These are phyloP conservation scores for Hemistola chrysoprasaria DNA, from an alignment of 2,888 invertebrate genomes.

Conservation along the genomic window DNA sequence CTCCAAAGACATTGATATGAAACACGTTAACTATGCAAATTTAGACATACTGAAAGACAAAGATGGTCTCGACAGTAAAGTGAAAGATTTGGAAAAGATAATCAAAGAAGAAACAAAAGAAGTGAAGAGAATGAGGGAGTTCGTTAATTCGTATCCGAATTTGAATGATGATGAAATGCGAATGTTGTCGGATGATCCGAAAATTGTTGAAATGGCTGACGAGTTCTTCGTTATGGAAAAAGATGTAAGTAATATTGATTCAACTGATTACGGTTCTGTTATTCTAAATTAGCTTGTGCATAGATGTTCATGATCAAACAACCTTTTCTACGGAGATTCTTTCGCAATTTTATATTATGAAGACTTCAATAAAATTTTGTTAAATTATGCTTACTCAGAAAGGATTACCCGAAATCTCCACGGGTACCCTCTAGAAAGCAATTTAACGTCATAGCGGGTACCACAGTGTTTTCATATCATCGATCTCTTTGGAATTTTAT, in stretches of 20 bases:
- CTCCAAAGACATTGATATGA: slow-evolving; percentile 8
- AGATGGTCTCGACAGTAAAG: slow-evolving; percentile 29
- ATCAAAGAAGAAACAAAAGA: slow-evolving; percentile 26
- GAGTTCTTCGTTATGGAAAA: slow-evolving; percentile 61
- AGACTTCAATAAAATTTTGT: no score
- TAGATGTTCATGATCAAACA: no score
- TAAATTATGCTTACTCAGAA: no score
- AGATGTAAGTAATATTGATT: slow-evolving; percentile 59
- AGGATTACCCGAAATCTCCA: no score
- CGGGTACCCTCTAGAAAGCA: no score
- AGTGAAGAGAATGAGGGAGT: slow-evolving; percentile 20
- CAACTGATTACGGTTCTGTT: no score
- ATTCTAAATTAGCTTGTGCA: no score
- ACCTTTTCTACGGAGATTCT: no score
- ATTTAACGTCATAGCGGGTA: no score
- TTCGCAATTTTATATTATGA: no score
- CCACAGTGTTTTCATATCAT: no score
- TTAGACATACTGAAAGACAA: slow-evolving; percentile 29
- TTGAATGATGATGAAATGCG: slow-evolving; percentile 56
- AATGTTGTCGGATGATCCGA: slow-evolving; percentile 61
- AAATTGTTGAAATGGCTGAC: slow-evolving; percentile 43
- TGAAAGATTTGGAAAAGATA: slow-evolving; percentile 36
- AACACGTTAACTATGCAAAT: slow-evolving; percentile 31
- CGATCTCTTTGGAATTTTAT: no score
- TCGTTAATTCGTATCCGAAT: slow-evolving; percentile 34